These are phyloP conservation scores for Ischnus inquisitorius DNA, from an alignment of 2,888 invertebrate genomes.

Conservation along the genomic window DNA sequence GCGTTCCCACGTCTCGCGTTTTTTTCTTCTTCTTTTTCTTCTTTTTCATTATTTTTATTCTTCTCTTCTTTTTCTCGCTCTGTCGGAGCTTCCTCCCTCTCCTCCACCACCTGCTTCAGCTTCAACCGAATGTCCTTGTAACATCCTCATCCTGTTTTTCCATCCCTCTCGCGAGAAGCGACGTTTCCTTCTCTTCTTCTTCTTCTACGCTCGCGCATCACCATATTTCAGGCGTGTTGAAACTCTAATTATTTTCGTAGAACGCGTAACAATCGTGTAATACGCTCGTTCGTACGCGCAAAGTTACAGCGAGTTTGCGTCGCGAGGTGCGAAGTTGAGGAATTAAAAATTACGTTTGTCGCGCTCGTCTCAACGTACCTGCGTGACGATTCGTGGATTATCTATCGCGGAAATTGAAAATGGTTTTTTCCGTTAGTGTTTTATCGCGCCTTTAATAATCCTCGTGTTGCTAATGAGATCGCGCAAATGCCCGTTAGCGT, in stretches of 20 bases:
- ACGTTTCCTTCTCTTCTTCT: slow-evolving; percentile 2
- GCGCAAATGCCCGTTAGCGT: slow-evolving; percentile 27
- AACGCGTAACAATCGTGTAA: background rate
- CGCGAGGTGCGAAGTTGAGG: too few relatives aligned
- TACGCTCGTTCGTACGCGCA: too few relatives aligned
- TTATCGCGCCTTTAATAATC: slow-evolving; percentile 41
- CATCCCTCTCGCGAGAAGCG: slow-evolving; percentile 35
- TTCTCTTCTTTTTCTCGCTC: slow-evolving; percentile 29
- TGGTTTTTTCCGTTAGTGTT: slow-evolving; percentile 21
- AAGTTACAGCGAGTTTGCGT: too few relatives aligned
- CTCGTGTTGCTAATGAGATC: slow-evolving; percentile 20
- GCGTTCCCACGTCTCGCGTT: slow-evolving; percentile 69
- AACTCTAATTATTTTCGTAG: slow-evolving; percentile 1
- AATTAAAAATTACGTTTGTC: background rate
- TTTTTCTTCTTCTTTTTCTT: slow-evolving; percentile 48
- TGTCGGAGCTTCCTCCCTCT: slow-evolving; percentile 58
- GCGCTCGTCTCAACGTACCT: background rate
- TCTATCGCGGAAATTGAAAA: slow-evolving; percentile 32
- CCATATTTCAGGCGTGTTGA: background rate
- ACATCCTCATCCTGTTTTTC: slow-evolving; percentile 51
- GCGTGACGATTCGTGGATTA: background rate
- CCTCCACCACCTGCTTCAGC: slow-evolving; percentile 50
- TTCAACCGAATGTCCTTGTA: slow-evolving; percentile 64
- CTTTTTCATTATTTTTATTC: slow-evolving; percentile 26
- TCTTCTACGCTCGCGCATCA: background rate